These are phyloP conservation scores for Hylaeus volcanicus DNA, from an alignment of 1,140 invertebrate genomes.

Conservation along the genomic window DNA sequence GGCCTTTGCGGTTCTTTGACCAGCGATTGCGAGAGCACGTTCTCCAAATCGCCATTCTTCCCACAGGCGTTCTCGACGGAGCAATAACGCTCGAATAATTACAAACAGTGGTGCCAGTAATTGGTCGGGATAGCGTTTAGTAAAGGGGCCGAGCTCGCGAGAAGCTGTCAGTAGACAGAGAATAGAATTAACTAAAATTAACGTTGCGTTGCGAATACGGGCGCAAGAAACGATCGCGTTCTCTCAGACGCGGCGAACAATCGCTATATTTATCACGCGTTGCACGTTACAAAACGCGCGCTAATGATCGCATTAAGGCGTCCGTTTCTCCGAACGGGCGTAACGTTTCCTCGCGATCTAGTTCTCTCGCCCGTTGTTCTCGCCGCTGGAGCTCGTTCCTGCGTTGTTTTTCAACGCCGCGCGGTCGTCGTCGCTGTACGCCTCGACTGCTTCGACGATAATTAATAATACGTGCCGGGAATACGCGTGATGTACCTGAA, in stretches of 20 bases:
- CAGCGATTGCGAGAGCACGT: neutral
- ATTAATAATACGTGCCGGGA: conserved; percentile 57
- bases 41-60: conserved; percentile 1
- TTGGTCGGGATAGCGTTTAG: neutral
- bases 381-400: neutral
- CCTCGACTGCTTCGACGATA: conserved; percentile 29
- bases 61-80: too few relatives aligned
- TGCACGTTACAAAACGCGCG: conserved; percentile 17
- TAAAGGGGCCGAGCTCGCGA: too few relatives aligned
- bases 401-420: neutral
- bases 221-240: conserved; percentile 22
- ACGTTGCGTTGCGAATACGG: neutral
- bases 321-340: conserved; percentile 3
- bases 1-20: too few relatives aligned
- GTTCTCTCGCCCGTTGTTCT: neutral
- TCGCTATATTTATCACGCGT: conserved; percentile 29
- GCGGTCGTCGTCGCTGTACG: neutral
- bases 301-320: conserved; percentile 28
- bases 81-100: conserved; percentile 6
- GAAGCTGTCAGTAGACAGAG: neutral
- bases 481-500: conserved; percentile 22
- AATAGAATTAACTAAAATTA: conserved; percentile 22
- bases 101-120: neutral
- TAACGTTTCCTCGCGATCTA: neutral
- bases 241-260: conserved; percentile 11